Conservation (phyloP, 2,113 vertebrate species). For the Labrus mixtus region DNA sequence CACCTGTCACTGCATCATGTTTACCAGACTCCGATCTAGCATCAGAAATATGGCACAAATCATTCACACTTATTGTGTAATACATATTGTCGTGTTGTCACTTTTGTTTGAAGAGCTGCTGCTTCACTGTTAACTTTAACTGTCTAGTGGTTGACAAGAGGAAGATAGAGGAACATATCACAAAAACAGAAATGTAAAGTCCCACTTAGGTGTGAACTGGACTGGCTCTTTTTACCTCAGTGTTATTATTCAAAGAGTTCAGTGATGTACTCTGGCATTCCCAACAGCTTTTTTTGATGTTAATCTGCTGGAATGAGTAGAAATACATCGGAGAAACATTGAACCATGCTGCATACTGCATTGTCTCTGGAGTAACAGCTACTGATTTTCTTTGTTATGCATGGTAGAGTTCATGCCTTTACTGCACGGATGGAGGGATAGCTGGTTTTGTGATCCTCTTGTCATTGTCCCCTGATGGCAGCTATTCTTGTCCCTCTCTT, state of each 20-base stretch:
- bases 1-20: slow-evolving; percentile 27
- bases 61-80: not conserved
- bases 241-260: slow-evolving; percentile 33
- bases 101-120: slow-evolving; percentile 7
- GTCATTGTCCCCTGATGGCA: slow-evolving; percentile 6
- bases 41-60: slow-evolving; percentile 15
- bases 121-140: slow-evolving; percentile 3
- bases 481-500: slow-evolving; percentile 8
- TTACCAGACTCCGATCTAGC: not conserved
- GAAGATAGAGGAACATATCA: not conserved
- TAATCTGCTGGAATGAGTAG: slow-evolving; percentile 75
- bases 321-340: slow-evolving; percentile 47
- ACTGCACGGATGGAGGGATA: slow-evolving; percentile 36
- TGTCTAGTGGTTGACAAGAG: not conserved
- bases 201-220: slow-evolving; percentile 40
- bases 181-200: slow-evolving; percentile 24
- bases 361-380: slow-evolving; percentile 50
- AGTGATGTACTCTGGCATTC: slow-evolving; percentile 48
- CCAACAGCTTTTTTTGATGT: slow-evolving; percentile 66
- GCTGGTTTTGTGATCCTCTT: slow-evolving; percentile 16
- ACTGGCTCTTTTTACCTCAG: slow-evolving; percentile 13
- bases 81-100: slow-evolving; percentile 6
- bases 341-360: slow-evolving; percentile 45
- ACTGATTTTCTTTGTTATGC: slow-evolving; percentile 48
- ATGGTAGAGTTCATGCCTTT: slow-evolving; percentile 41